Conservation (phyloP, 2,888 invertebrate species). For the Gymnoscelis rufifasciata region DNA sequence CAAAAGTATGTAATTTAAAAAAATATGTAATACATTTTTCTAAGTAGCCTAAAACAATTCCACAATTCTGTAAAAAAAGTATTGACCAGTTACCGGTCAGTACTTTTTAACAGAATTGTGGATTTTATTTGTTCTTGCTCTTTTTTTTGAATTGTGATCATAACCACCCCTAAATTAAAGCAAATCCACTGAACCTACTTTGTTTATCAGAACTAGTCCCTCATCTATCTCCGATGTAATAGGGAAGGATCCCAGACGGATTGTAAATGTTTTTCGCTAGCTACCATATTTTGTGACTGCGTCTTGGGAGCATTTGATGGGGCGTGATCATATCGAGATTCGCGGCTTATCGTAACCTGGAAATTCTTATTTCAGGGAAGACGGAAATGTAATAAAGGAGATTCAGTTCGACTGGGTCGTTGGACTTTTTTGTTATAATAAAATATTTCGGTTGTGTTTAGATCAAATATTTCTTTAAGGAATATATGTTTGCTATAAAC, state of each 20-base stretch:
- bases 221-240: slow-evolving; percentile 28
- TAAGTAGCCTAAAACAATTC: too few species aligned
- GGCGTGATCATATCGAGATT: slow-evolving; percentile 49
- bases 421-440: neutral
- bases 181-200: neutral
- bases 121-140: too few species aligned
- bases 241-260: slow-evolving; percentile 48
- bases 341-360: slow-evolving; percentile 38
- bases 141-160: too few species aligned
- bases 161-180: too few species aligned
- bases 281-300: slow-evolving; percentile 58
- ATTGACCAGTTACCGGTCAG: too few species aligned
- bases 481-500: too few species aligned
- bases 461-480: too few species aligned
- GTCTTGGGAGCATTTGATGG: slow-evolving; percentile 66
- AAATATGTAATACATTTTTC: too few species aligned
- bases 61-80: too few species aligned
- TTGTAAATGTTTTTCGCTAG: slow-evolving; percentile 55
- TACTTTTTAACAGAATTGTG: too few species aligned
- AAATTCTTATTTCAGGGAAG: slow-evolving; percentile 3
- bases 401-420: neutral
- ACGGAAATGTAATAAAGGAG: slow-evolving; percentile 1
- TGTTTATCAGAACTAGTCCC: slow-evolving; percentile 23
- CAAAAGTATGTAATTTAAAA: too few species aligned
- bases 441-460: neutral